Evolutionary conservation across 2,113 vertebrate genomes (phyloP), one percentile per base, ranked within the genome.

Genomic region (Cephalopholis sonnerati): DNA sequence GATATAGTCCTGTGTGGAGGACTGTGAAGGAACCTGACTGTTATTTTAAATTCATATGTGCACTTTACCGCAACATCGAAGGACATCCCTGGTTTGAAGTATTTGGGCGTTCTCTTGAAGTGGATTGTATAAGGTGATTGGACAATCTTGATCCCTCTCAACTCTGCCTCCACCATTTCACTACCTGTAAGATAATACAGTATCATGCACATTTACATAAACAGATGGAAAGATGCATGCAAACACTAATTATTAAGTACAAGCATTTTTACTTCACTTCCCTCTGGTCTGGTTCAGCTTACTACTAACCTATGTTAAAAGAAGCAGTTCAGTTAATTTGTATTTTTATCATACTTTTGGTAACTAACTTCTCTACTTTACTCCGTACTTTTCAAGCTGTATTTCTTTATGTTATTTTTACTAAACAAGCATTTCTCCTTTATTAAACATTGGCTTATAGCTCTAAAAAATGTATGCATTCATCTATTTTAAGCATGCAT

Each of bases 1-100:
- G 41, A 44, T 44, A 44, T 12, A 11, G 11, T 44, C 41, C 41
- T 44, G 41, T 44, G 11, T 44, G 41, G 41, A 41, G 39, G 39
- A 44, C 41, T 44, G 41, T 24, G 9, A 24, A 24, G 8, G 5
- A 25, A 55, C 12, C 8, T 24, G 0, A 1, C 1, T 15, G 10
- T 13, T 11, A 5, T 55, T 11, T 9, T 41, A 11, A 44, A 44
- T 9, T 44, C 32, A 12, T 24, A 17, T 13, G 5, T 4, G 20
- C 41, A 27, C 22, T 27, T 95, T 95, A 98, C 97, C 96, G 2
- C 92, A 50, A 97, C 82, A 64, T 96, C 93, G 0, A 97, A 97
- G 62, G 97, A 95, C 96, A 97, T 96, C 67, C 95, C 96, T 0
- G 97, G 97, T 87, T 97, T 98, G 94, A 96, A 98, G 94, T 89